A percentile compares a stretch with the other conserved stretches of the same genome.
These are phyloP conservation scores for Orcinus orca DNA, from an alignment of 2,113 vertebrate genomes.

Conservation along the genomic window DNA sequence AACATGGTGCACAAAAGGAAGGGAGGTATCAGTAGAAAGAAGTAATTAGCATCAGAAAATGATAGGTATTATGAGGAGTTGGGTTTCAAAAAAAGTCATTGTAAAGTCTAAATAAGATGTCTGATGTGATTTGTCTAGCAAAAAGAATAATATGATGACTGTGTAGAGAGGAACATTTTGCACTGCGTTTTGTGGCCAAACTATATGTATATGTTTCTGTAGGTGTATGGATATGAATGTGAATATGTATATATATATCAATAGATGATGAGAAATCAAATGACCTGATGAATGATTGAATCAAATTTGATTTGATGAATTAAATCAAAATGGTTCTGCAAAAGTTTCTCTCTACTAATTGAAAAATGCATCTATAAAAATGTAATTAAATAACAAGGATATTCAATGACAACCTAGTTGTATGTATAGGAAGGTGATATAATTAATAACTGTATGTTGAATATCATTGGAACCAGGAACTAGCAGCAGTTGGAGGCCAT, in stretches of 20 bases:
- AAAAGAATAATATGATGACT: not conserved
- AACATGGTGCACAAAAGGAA: not conserved
- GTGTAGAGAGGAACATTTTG: not conserved
- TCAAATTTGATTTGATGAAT: not conserved
- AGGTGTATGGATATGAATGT: not conserved
- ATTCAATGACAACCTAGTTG: not conserved
- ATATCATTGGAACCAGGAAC: not conserved
- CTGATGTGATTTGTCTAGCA: not conserved
- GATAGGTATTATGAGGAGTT: not conserved
- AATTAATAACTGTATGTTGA: not conserved
- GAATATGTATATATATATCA: not conserved
- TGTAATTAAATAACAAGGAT: not conserved
- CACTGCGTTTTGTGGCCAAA: not conserved
- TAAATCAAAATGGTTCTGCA: not conserved
- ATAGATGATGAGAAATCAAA: not conserved
- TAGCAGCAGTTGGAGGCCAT: not conserved
- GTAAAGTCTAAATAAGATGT: not conserved
- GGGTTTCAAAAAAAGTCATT: not conserved
- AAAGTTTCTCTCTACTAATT: not conserved
- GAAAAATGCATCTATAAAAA: not conserved
- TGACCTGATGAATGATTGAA: not conserved
- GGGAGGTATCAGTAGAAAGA: not conserved
- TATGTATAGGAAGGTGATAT: not conserved
- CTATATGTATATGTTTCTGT: not conserved
- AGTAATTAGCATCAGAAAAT: not conserved